Percentiles rank a stretch among this genome's conserved stretches.
Evolutionary conservation across 2,113 vertebrate species (phyloP).

Genomic region (Edolisoma coerulescens): DNA sequence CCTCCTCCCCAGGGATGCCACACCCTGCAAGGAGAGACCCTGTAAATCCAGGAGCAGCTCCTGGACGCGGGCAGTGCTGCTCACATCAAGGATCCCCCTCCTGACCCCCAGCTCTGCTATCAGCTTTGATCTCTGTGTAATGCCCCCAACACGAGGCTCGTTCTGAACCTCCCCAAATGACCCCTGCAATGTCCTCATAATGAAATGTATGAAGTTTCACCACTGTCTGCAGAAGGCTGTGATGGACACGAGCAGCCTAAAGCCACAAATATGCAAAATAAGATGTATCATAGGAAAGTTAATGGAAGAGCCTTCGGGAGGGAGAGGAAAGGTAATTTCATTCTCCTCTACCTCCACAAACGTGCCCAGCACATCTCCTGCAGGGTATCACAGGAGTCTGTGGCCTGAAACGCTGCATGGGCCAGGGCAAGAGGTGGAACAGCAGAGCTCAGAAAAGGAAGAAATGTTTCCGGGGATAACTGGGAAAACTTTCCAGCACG

Average conservation of each 20-base stretch:
- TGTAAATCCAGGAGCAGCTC: not conserved
- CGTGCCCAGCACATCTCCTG: not conserved
- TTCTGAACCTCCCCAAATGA: not conserved
- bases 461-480: not conserved
- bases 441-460: not conserved
- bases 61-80: not conserved
- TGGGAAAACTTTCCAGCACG: not conserved
- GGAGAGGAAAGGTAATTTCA: not conserved
- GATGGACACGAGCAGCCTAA: not conserved
- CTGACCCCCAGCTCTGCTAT: not conserved
- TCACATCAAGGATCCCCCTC: not conserved
- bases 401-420: not conserved
- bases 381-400: accelerated
- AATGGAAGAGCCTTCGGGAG: not conserved
- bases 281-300: not conserved
- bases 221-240: not conserved
- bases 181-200: not conserved
- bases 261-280: not conserved
- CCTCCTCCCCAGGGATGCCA: not conserved
- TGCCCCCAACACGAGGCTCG: not conserved
- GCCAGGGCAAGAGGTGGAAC: not conserved
- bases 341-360: not conserved
- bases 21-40: not conserved
- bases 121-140: accelerated
- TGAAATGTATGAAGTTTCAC: not conserved